Evolutionary conservation across 2,888 invertebrate species (phyloP).

Genomic region (Cheilosia vulpina): DNA sequence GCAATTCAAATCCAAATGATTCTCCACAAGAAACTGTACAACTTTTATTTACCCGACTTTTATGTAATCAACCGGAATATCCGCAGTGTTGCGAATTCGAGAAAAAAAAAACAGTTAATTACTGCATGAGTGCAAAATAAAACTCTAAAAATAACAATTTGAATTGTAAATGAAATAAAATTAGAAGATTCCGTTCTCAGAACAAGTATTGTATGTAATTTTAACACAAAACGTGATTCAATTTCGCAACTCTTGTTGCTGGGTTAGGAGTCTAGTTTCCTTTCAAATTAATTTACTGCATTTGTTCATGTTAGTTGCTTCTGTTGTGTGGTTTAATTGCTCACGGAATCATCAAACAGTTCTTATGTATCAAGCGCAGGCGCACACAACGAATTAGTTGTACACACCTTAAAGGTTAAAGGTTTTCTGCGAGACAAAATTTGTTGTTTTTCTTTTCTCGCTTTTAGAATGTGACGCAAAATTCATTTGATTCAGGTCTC

Average conservation of each 20-base stretch:
- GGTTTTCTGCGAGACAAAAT: constrained; percentile 26
- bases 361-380: constrained; percentile 22
- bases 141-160: constrained; percentile 6
- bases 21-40: neutral
- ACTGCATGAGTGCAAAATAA: constrained; percentile 12
- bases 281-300: constrained; percentile 26
- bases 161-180: constrained; percentile 3
- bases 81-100: neutral
- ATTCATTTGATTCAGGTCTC: constrained; percentile 13
- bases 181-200: constrained; percentile 33
- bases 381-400: constrained; percentile 12
- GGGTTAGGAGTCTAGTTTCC: neutral
- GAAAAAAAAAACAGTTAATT: constrained; percentile 1
- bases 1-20: neutral
- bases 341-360: constrained; percentile 41
- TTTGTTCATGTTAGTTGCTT: constrained; percentile 13
- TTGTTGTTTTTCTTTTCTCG: neutral
- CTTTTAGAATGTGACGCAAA: neutral
- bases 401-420: constrained; percentile 44
- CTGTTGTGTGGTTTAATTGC: constrained; percentile 50
- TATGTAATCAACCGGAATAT: constrained; percentile 21
- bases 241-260: constrained; percentile 23
- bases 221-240: constrained; percentile 42
- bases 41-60: neutral
- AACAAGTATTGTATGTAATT: constrained; percentile 7